phyloP scores from a whole-genome alignment of 1,140 invertebrate genomes.

The Micrasema minimum region DNA sequence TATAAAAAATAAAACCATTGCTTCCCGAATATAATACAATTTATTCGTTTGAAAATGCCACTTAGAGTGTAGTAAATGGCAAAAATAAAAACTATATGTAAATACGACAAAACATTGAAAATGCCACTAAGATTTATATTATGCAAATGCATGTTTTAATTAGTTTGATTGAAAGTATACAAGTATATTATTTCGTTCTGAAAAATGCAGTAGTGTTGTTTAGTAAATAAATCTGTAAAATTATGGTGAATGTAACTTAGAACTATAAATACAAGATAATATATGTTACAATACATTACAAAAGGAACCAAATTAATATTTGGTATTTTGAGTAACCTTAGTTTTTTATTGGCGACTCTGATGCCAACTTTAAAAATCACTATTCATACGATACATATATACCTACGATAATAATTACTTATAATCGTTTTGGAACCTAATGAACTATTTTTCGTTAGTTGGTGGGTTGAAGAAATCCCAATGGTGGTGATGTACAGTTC shows the following conservation, averaged over 20 bases:
- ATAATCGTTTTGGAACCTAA: constrained; percentile 18
- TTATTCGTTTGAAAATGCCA: no score
- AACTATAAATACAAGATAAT: constrained; percentile 23
- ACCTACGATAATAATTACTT: neutral
- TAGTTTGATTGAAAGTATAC: neutral
- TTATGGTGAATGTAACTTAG: constrained; percentile 19
- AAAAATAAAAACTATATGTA: no score
- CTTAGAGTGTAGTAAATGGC: no score
- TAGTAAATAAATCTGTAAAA: constrained; percentile 17
- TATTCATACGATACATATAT: neutral
- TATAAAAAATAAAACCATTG: neutral
- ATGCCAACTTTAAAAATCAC: neutral
- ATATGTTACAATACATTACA: constrained; percentile 19
- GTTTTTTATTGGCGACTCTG: neutral
- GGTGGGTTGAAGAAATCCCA: constrained; percentile 89
- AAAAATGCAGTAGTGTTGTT: constrained; percentile 6
- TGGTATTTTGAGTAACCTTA: neutral
- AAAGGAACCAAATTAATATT: constrained; percentile 1
- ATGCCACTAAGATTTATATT: neutral
- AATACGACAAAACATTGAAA: neutral
- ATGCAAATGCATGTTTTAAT: neutral
- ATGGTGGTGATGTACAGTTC: constrained; percentile 79
- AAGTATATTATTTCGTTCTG: neutral
- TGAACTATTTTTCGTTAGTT: constrained; percentile 56
- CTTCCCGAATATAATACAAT: neutral